Evolutionary conservation across 2,888 invertebrate genomes (phyloP).

Genomic region (Hybos culiciformis): DNA sequence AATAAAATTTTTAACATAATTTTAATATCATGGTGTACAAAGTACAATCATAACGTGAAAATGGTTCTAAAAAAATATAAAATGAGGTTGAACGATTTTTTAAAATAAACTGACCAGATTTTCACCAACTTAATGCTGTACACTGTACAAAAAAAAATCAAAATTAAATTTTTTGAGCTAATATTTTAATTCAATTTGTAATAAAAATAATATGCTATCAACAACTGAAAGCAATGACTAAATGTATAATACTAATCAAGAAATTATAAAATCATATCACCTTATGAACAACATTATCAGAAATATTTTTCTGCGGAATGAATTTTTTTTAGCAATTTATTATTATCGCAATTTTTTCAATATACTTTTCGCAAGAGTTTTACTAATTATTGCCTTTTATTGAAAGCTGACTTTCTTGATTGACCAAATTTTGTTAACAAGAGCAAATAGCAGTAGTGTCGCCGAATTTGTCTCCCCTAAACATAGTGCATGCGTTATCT

Average conservation of each 20-base stretch:
- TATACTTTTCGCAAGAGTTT: neutral
- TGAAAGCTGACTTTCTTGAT: conserved; percentile 2
- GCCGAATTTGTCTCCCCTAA: conserved; percentile 4
- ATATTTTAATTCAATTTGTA: neutral
- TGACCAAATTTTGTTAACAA: conserved; percentile 5
- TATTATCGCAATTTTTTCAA: neutral
- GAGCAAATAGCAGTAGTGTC: conserved; percentile 4
- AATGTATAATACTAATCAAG: neutral
- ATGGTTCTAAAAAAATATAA: too few relatives aligned
- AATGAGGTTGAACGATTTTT: too few relatives aligned
- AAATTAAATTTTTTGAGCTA: neutral
- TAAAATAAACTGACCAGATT: neutral
- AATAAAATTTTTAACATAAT: too few relatives aligned
- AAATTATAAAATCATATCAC: neutral
- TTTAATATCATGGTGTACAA: too few relatives aligned
- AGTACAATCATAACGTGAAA: too few relatives aligned
- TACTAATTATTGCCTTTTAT: neutral
- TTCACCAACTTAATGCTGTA: neutral
- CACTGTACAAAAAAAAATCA: neutral
- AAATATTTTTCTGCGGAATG: neutral
- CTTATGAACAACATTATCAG: neutral
- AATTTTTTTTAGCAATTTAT: neutral
- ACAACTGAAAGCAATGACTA: neutral
- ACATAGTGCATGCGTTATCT: conserved; percentile 4
- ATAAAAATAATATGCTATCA: neutral